Evolutionary conservation across 1,140 invertebrate genomes (phyloP), one percentile per base, ranked within the genome.

Genomic region (Micrasema minimum): DNA sequence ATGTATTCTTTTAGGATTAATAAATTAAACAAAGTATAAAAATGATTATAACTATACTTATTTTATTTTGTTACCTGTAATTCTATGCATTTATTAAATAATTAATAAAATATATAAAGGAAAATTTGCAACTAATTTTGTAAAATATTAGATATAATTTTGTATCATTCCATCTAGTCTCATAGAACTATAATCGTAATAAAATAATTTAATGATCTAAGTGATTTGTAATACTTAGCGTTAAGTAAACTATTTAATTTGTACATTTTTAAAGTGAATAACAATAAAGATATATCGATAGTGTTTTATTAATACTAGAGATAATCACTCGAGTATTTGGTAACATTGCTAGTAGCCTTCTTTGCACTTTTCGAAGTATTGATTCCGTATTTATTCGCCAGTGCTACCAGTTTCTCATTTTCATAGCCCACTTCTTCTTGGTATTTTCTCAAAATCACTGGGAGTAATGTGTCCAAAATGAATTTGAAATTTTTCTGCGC

Each of bases 291-390:
- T 62, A 61, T 48, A 61, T 35, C 26, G 22, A 61, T 12, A 53
- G 10, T 43, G 35, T 53, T 38, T 53, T 67, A 41, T 26, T 46
- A 23, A 26, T n/a, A 14, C 23, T 82, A 85, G 81, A 85, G 82
- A 79, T 85, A 85, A 78, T 85, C 83, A 76, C 83, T 84, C 20
- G 83, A 84, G 72, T 85, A 85, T 79, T 85, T 85, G 77, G 83
- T 83, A 77, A 85, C 82, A 79, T 83, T 83, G 18, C 67, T 72
- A 5, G 81, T 79, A 72, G 81, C 80, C 75, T 81, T 84, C 76
- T 82, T 81, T 72, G 79, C 76, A 37, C 79, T 76, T 72, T 77
- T 80, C 14, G 65, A 37, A 11, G 61, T 72, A 37, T 45, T 66
- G 5, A 84, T 81, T 73, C 83, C 83, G 76, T 77, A 83, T 71